Conservation (phyloP, 1,140 invertebrate species). For the Musca vetustissima region DNA sequence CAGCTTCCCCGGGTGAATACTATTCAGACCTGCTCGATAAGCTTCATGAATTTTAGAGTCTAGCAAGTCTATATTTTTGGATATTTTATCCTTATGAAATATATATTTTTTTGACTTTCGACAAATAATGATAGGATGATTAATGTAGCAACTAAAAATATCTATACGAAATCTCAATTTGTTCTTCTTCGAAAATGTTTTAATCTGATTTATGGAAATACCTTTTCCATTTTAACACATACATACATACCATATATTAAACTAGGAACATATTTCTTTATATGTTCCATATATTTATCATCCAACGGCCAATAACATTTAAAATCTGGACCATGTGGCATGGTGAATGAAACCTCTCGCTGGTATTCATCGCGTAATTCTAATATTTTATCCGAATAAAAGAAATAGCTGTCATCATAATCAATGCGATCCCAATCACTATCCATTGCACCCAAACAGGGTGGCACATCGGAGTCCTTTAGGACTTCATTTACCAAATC, state of each 20-base stretch:
- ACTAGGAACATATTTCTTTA: slow-evolving; percentile 42
- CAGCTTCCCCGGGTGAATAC: no score
- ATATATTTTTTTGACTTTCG: no score
- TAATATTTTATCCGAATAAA: slow-evolving; percentile 49
- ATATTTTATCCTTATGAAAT: no score
- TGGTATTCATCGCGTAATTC: slow-evolving; percentile 51
- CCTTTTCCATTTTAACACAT: background rate
- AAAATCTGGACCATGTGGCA: slow-evolving; percentile 39
- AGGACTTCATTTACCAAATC: slow-evolving; percentile 55
- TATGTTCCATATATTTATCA: slow-evolving; percentile 39
- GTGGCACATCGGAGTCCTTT: slow-evolving; percentile 48
- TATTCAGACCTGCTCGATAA: no score
- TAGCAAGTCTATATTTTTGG: no score
- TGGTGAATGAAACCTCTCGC: slow-evolving; percentile 37
- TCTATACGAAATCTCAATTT: no score
- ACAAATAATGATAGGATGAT: no score
- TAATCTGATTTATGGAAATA: no score
- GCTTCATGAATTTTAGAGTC: no score
- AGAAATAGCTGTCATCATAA: slow-evolving; percentile 51
- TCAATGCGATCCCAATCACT: slow-evolving; percentile 53
- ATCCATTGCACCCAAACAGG: slow-evolving; percentile 50
- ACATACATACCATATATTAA: slow-evolving; percentile 36
- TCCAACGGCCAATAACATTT: slow-evolving; percentile 40
- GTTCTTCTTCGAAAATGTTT: no score
- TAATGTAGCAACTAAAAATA: no score